Conservation (phyloP, 1,140 invertebrate species). For the Leptopilina clavipes region DNA sequence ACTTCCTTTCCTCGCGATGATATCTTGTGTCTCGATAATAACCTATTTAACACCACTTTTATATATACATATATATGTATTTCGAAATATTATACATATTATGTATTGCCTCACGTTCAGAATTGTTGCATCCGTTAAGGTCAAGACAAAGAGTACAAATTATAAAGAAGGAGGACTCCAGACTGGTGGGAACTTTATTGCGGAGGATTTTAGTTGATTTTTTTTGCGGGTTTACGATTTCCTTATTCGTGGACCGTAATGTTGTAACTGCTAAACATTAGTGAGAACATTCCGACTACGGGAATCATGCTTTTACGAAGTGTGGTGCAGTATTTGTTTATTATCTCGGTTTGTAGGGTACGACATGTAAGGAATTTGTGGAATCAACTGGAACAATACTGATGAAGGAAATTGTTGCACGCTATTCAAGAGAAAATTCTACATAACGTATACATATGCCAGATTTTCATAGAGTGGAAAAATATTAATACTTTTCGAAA, state of each 20-base stretch:
- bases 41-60: constrained; percentile 7
- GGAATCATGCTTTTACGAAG: constrained; percentile 20
- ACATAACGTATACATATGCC: neutral
- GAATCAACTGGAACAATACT: neutral
- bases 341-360: constrained; percentile 27
- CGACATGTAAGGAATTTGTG: constrained; percentile 7
- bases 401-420: constrained; percentile 20
- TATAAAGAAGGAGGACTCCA: constrained; percentile 22
- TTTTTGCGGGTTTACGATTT: constrained; percentile 20
- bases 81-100: neutral
- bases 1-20: neutral
- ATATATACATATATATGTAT: neutral
- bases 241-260: constrained; percentile 31
- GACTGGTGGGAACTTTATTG: constrained; percentile 28
- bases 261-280: constrained; percentile 27
- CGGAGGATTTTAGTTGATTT: constrained; percentile 13
- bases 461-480: no score
- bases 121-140: constrained; percentile 29
- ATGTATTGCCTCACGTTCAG: constrained; percentile 14
- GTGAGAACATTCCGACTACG: constrained; percentile 26
- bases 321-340: constrained; percentile 19
- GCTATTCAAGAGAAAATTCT: neutral
- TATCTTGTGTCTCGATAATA: neutral
- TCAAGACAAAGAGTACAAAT: constrained; percentile 12
- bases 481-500: no score